Base-by-base conservation (phyloP, 1,140 invertebrate genomes). In the Teleogryllus occipitalis region DNA sequence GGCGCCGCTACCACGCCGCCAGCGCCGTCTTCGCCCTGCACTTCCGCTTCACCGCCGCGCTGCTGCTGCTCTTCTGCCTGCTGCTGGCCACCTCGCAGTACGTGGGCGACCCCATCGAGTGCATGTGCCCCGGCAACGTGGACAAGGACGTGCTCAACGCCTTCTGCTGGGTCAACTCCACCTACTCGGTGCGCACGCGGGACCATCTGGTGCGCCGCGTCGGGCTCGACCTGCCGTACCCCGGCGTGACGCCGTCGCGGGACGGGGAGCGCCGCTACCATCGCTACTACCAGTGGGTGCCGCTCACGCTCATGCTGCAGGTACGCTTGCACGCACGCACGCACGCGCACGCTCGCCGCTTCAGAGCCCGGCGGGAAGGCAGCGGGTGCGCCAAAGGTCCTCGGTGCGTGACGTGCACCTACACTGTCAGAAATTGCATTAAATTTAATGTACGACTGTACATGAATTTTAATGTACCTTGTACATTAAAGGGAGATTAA, bases 131-230 rank as follows among this genome's bases (percentile, higher is more conserved):
- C 48, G 76, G 74, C 15, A 74, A 80, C 18, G 27, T 76, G 0
- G 54, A 18, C 8, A 27, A 97, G 85, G 95, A 96, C 86, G 95
- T 97, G 75, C 89, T 97, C 76, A 97, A 98, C 87, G 97, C 96
- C 12, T 97, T 95, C 86, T 98, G 97, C 87, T 98, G 96, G 96
- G 97, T 98, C 81, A 95, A 97, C 84, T 97, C 96, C 82, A 98
- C 96, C 10, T 98, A 97, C 86, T 91, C 91, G 6, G 90, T 92
- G 8, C 15, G n/a, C 27, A 46, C 39, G 5, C 10, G 54, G 10
- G 54, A 65, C 2, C 21, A n/a, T 6, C 7, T 76, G 54, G 22
- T 47, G 12, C 46, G 54, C 74, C 46, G 47, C n/a, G 47, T 73
- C 1, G 79, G 79, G 7, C 54, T 77, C 8, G 74, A 75, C 2